Evolutionary conservation across 1,140 invertebrate species (phyloP), one percentile per base, ranked within the genome.

Genomic region (Drosophila biarmipes): DNA sequence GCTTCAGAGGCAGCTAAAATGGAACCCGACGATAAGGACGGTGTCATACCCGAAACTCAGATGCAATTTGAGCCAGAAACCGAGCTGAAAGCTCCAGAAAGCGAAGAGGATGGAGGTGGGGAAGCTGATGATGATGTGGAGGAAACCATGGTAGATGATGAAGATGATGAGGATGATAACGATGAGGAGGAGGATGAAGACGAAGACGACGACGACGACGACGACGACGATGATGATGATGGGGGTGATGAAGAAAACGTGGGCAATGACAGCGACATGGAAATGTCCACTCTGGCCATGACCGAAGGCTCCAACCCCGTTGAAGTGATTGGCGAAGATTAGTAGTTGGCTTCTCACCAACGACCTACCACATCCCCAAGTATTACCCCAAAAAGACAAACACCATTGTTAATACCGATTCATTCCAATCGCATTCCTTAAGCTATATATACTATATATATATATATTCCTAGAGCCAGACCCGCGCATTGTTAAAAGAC

Each of bases 351-450:
- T 59, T 38, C 2, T 12, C 34, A 27, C 46, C 19, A 48, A 27
- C 37, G 34, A 56, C 14, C 38, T 11, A 31, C 15, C 35, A 56
- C 58, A 73, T 72, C 38, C 48, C 49, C 38, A 78, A 86, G 81
- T 86, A 86, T 86, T 86, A 86, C 49, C 55, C 54, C 29, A 35
- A 57, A 42, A 61, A 53, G 17, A 53, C 38, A 48, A 38, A 76
- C 6, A 77, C 45, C 62, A 59, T 74, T 78, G 73, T 74, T 81
- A 68, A 66, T 52, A 57, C 55, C 56, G 15, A 76, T 54, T 45
- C 78, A 87, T 87, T 86, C 82, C 84, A 48, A 82, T 62, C 53
- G 68, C 78, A 86, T 86, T 86, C 81, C 82, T 82, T 87, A 86
- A 77, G 53, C 55, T 73, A 82, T 78, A 59, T 61, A 52, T 46